Base-by-base conservation (phyloP, 1,140 invertebrate species). In the Drepana arcuata region DNA sequence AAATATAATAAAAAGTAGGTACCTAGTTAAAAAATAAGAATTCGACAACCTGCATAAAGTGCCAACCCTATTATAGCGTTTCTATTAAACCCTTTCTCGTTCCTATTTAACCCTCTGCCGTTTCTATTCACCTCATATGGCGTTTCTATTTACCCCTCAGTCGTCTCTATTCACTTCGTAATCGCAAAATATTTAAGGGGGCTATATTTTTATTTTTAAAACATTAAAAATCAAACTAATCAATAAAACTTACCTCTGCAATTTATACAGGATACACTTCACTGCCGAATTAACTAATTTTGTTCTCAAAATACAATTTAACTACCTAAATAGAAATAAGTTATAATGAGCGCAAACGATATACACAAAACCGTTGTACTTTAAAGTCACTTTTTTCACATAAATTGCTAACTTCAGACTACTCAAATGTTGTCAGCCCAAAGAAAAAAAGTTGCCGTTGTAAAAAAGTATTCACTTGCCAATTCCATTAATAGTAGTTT, bases 31-130 rank as follows among this genome's bases (percentile, higher is more conserved):
- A n/a, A n/a, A n/a, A n/a, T n/a, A n/a, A n/a, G n/a, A n/a, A n/a
- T n/a, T n/a, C n/a, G n/a, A n/a, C n/a, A n/a, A n/a, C n/a, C n/a
- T n/a, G n/a, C n/a, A n/a, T n/a, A n/a, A 3, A 7, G 34, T 16
- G 25, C 12, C 14, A 36, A 36, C 34, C 34, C 34, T 36, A 36
- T 14, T 25, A 16, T 15, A 2, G 10, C 14, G n/a, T 16, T 28
- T 36, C 34, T 28, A 36, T 14, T 36, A 7, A 26, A 14, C 24
- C 34, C 34, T 16, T 36, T 36, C 34, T 36, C 24, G 25, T 28
- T 36, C 14, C 15, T 27, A 27, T 36, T 36, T 16, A 27, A 13
- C 14, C 34, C 34, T 31, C 7, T 27, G 14, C 14, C 14, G 25
- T 36, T 27, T 36, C 34, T 36, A 27, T 27, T 36, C 23, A 26